Percentiles rank a stretch among this genome's conserved stretches.
Conservation (phyloP, 2,888 invertebrate species). For the Seira sanloemensis region DNA sequence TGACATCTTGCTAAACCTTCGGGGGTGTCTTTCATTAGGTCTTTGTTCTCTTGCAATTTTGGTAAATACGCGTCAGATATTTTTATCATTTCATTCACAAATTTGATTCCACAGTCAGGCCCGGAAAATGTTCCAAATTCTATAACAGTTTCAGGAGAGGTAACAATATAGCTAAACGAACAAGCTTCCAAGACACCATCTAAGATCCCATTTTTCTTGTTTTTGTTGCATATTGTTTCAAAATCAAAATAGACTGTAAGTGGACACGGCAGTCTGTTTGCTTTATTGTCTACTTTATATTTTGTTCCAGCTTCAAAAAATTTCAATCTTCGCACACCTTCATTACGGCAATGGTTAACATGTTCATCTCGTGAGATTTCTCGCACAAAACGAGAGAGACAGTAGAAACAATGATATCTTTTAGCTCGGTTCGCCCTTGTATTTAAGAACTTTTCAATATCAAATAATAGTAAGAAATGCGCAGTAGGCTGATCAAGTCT, state of each 20-base stretch:
- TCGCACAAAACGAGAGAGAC: no score
- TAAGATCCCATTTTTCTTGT: constrained; percentile 12
- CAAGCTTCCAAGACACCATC: constrained; percentile 23
- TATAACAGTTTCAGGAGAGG: not conserved
- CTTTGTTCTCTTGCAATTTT: constrained; percentile 10
- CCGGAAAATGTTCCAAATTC: constrained; percentile 10
- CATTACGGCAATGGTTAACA: no score
- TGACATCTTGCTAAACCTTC: not conserved
- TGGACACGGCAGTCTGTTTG: constrained; percentile 17
- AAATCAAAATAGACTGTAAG: constrained; percentile 24
- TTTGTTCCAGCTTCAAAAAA: no score
- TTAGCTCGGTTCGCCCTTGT: no score
- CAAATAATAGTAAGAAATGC: not conserved
- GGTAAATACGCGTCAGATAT: not conserved
- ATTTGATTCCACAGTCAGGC: not conserved
- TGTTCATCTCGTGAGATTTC: no score
- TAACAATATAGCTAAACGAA: constrained; percentile 1
- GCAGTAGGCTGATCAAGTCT: not conserved
- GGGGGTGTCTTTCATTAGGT: not conserved
- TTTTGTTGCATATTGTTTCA: constrained; percentile 16
- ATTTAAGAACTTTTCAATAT: not conserved
- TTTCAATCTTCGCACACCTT: no score
- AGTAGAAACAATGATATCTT: no score
- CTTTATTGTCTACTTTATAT: no score
- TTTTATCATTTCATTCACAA: constrained; percentile 28